A percentile compares a stretch with the other conserved stretches of the same genome.
These are phyloP conservation scores for Stichopus horrens DNA, from an alignment of 53 echinoderm and acorn worm species.

Conservation along the genomic window DNA sequence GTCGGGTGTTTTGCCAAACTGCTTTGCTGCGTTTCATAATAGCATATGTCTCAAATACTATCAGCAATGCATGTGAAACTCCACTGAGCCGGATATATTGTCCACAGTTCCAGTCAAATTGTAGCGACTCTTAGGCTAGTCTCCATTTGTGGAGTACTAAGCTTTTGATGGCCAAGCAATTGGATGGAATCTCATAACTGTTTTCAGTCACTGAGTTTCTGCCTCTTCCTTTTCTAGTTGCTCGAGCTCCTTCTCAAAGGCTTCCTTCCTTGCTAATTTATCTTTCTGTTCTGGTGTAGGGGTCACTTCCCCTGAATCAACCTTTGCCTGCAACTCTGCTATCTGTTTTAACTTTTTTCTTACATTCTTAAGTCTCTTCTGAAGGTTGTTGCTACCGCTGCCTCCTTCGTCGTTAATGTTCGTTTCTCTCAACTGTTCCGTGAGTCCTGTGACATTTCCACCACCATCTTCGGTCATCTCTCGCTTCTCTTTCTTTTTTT, in stretches of 20 bases:
- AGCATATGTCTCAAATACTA: too few relatives aligned
- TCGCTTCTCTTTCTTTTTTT: slow-evolving; percentile 77
- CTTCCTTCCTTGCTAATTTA: slow-evolving; percentile 65
- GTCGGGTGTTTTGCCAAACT: too few relatives aligned
- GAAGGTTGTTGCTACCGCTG: not conserved
- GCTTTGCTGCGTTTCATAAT: too few relatives aligned
- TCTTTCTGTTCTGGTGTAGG: slow-evolving; percentile 77
- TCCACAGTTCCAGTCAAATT: too few relatives aligned
- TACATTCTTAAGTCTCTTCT: slow-evolving; percentile 84
- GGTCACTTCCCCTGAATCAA: slow-evolving; percentile 69
- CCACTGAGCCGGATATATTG: too few relatives aligned
- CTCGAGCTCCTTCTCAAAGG: slow-evolving; percentile 64
- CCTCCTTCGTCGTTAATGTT: not conserved
- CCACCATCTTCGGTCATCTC: not conserved
- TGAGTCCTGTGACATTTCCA: slow-evolving; percentile 26
- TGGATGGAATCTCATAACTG: not conserved
- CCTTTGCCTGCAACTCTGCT: slow-evolving; percentile 82
- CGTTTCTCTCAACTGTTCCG: slow-evolving; percentile 2
- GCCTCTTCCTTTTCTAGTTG: slow-evolving; percentile 50
- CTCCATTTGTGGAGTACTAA: not conserved
- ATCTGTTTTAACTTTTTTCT: slow-evolving; percentile 94
- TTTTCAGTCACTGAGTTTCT: not conserved
- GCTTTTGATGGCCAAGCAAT: not conserved
- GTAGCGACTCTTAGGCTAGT: not conserved
- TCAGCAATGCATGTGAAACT: too few relatives aligned